Base-by-base conservation (phyloP, 1,140 invertebrate species). In the Tyrophagus putrescentiae region DNA sequence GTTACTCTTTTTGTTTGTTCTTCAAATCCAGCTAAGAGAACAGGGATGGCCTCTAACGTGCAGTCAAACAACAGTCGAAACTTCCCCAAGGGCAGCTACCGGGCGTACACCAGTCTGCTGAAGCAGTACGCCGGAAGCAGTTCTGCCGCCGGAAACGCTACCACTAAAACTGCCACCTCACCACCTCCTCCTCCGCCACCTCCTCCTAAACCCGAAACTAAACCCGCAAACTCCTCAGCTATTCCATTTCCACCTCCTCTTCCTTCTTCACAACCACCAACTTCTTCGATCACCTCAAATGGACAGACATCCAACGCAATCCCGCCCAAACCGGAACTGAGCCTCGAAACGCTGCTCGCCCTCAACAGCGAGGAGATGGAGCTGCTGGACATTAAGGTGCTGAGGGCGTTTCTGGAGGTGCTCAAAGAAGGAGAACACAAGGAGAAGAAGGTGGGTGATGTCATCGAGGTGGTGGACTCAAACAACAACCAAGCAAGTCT, bases 401-500 rank as follows among this genome's bases (percentile, higher is more conserved):
- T 54, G 7, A 27, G 39, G 39, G 1, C n/a, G 5, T 54, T 54
- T 54, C 1, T 54, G 27, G 16, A 27, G 2, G 13, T 54, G 3
- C 39, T 27, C 1, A 25, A 48, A 5, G 11, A 31, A n/a, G 21
- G 16, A 33, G 25, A 54, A 54, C 11, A 23, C 27, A 54, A 36
- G 25, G 16, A 3, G n/a, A n/a, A n/a, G n/a, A n/a, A n/a, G n/a
- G n/a, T n/a, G n/a, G n/a, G n/a, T n/a, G n/a, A n/a, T n/a, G n/a
- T n/a, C n/a, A n/a, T n/a, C n/a, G 25, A 31, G 18, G 13, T 16
- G 39, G 27, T 54, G 11, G 52, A 54, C 39, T 1, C 25, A 11
- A 54, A 54, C 27, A 54, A 54, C 27, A 54, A 54, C 21, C 31
- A 54, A 18, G 39, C n/a, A n/a, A n/a, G n/a, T n/a, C n/a, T n/a